Evolutionary conservation across 2,113 vertebrate genomes (phyloP).

Genomic region (Dolichotis patagonum): DNA sequence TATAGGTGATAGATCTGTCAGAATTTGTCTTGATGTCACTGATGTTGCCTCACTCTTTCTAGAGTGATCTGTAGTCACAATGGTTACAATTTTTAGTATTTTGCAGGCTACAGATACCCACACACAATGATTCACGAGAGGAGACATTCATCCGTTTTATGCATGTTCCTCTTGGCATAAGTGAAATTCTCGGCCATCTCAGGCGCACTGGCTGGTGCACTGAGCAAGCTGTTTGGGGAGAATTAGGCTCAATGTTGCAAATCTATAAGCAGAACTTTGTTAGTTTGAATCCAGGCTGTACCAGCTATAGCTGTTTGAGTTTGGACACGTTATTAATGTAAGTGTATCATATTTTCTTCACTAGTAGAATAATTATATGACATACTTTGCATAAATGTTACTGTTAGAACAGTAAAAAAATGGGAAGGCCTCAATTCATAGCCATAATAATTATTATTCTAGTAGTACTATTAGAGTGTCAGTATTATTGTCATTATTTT

Average conservation of each 20-base stretch:
- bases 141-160: neutral
- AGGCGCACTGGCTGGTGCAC: neutral
- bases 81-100: neutral
- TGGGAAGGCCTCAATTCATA: neutral
- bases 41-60: neutral
- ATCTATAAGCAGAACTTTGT: neutral
- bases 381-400: neutral
- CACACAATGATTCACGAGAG: neutral
- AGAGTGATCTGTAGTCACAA: neutral
- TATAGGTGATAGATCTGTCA: neutral
- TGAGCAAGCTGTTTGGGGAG: neutral
- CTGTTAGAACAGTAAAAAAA: neutral
- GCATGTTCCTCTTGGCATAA: neutral
- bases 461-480: neutral
- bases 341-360: neutral
- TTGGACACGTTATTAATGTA: neutral
- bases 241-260: neutral
- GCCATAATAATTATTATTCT: neutral
- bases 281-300: neutral
- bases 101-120: neutral
- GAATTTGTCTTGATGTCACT: neutral
- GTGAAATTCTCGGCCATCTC: neutral
- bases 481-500: neutral
- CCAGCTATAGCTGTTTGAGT: neutral
- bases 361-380: neutral